Conservation (phyloP, 2,888 invertebrate genomes). For the Reticulitermes lucifugus region DNA sequence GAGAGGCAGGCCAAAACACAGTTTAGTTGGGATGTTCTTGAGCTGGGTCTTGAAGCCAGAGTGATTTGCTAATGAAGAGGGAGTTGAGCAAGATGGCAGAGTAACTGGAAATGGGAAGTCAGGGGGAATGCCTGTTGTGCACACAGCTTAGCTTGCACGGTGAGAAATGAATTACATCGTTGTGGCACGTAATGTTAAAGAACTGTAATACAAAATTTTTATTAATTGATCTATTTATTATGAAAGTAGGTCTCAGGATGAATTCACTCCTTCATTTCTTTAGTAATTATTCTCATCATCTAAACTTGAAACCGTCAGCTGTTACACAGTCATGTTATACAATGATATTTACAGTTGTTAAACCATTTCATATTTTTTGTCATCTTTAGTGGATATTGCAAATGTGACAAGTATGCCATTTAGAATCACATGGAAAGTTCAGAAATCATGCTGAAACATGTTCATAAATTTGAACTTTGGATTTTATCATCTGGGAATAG, state of each 20-base stretch:
- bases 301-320: background rate
- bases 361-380: background rate
- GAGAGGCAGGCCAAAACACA: no score
- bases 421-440: background rate
- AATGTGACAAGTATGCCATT: background rate
- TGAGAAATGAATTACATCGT: background rate
- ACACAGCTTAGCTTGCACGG: no score
- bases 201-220: background rate
- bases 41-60: no score
- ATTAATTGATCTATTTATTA: slow-evolving; percentile 2
- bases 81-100: no score
- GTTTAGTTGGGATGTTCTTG: no score
- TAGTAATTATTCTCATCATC: background rate
- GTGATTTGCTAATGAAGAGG: no score
- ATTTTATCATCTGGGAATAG: no score
- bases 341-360: background rate
- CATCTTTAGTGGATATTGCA: background rate
- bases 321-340: background rate
- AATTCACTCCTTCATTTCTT: background rate
- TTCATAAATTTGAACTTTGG: background rate
- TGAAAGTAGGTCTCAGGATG: background rate
- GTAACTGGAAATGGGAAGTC: no score
- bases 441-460: background rate
- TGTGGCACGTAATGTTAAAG: background rate
- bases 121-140: no score